Evolutionary conservation across 2,888 invertebrate species (phyloP).

Genomic region (Cremastinae sp.): DNA sequence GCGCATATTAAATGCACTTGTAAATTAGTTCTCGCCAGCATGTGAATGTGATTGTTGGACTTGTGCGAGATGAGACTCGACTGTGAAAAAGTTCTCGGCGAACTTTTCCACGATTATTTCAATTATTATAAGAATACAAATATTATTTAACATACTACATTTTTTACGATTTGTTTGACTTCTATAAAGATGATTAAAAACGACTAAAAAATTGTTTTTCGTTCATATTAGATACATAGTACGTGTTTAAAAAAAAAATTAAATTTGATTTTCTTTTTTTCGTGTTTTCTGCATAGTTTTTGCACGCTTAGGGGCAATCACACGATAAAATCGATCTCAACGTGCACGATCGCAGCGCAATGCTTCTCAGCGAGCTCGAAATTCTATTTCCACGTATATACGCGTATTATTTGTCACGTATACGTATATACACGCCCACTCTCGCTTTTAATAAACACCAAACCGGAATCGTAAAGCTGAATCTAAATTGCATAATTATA

Average conservation of each 20-base stretch:
- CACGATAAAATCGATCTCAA: background rate
- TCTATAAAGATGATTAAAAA: no score
- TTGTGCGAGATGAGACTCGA: slow-evolving; percentile 43
- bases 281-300: background rate
- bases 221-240: no score
- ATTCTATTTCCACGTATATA: background rate
- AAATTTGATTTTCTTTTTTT: background rate
- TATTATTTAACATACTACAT: no score
- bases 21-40: background rate
- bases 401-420: background rate
- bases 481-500: slow-evolving; percentile 79
- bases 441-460: slow-evolving; percentile 76
- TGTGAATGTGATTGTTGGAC: slow-evolving; percentile 21
- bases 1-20: background rate
- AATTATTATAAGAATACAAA: no score
- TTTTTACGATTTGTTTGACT: no score
- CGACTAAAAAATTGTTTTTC: no score
- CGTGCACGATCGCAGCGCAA: no score
- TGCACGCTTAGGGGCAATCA: background rate
- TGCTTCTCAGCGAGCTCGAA: background rate
- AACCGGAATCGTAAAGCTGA: slow-evolving; percentile 77
- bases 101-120: background rate
- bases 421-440: slow-evolving; percentile 69
- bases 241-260: no score
- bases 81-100: background rate